A percentile compares a stretch with the other conserved stretches of the same genome.
Evolutionary conservation across 2,888 invertebrate genomes (phyloP).

Genomic region (Atethmia centrago): DNA sequence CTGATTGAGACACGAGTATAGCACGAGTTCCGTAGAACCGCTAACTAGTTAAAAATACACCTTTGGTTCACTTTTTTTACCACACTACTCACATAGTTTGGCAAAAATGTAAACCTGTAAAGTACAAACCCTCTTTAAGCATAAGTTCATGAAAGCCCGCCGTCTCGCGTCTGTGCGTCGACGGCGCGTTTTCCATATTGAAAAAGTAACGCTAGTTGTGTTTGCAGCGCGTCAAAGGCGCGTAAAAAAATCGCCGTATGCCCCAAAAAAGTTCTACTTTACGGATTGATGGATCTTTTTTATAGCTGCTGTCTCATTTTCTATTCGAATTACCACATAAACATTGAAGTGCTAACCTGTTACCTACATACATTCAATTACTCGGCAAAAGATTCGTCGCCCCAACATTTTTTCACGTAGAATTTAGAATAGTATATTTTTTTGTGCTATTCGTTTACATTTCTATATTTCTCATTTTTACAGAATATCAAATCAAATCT

Average conservation of each 20-base stretch:
- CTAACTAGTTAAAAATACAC: too few relatives aligned
- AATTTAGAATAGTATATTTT: not conserved
- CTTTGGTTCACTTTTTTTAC: too few relatives aligned
- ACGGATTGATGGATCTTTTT: not conserved
- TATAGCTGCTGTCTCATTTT: not conserved
- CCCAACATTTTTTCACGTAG: slow-evolving; percentile 1
- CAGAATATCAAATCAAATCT: slow-evolving; percentile 31
- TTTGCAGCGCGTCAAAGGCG: not conserved
- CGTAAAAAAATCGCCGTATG: not conserved
- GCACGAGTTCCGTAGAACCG: too few relatives aligned
- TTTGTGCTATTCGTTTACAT: slow-evolving; percentile 8
- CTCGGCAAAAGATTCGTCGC: not conserved
- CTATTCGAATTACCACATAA: slow-evolving; percentile 10
- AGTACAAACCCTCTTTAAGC: too few relatives aligned
- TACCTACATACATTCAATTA: slow-evolving; percentile 8
- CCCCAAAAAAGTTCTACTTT: not conserved
- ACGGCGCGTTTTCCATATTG: not conserved
- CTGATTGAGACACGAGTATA: too few relatives aligned
- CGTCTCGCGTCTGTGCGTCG: not conserved
- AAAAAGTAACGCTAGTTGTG: not conserved
- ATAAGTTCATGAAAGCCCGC: too few relatives aligned
- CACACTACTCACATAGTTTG: too few relatives aligned
- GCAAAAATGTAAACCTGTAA: too few relatives aligned
- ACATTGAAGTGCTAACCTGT: not conserved
- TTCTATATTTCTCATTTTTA: slow-evolving; percentile 17